phyloP scores from a whole-genome alignment of 2,888 invertebrate genomes.

The Podabrus alpinus region DNA sequence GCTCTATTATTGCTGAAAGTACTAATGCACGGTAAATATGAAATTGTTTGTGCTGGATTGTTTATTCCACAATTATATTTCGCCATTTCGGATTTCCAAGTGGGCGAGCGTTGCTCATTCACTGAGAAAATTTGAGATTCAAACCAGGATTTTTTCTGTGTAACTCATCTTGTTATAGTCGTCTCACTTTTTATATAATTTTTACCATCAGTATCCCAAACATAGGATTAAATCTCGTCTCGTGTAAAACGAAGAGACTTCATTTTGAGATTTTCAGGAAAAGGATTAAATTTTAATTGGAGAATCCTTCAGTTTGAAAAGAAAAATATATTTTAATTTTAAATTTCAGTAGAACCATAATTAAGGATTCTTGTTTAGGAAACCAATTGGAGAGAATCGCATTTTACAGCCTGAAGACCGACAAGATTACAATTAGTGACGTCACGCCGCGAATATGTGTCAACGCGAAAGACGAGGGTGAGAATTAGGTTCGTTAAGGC shows the following conservation, averaged over 20 bases:
- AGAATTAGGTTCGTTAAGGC: constrained; percentile 43
- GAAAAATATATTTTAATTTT: neutral
- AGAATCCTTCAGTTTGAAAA: neutral
- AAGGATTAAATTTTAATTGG: neutral
- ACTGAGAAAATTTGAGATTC: too few species aligned
- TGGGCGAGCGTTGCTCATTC: too few species aligned
- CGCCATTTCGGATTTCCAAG: too few species aligned
- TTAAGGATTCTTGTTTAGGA: constrained; percentile 22
- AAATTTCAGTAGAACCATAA: constrained; percentile 3
- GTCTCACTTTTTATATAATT: neutral
- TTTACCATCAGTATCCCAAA: neutral
- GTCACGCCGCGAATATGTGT: constrained; percentile 43
- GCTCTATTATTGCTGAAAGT: neutral
- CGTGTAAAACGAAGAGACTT: neutral
- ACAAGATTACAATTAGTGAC: constrained; percentile 44
- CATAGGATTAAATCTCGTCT: neutral
- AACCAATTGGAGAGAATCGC: constrained; percentile 16
- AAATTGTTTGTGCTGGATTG: neutral
- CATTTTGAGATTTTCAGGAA: neutral
- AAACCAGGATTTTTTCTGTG: too few species aligned
- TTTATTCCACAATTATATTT: neutral
- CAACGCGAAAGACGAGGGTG: constrained; percentile 39
- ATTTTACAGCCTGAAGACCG: constrained; percentile 28
- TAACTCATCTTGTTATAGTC: too few species aligned
- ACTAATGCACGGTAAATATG: neutral